Conservation (phyloP, 2,888 invertebrate species). For the Netelia virgata region DNA sequence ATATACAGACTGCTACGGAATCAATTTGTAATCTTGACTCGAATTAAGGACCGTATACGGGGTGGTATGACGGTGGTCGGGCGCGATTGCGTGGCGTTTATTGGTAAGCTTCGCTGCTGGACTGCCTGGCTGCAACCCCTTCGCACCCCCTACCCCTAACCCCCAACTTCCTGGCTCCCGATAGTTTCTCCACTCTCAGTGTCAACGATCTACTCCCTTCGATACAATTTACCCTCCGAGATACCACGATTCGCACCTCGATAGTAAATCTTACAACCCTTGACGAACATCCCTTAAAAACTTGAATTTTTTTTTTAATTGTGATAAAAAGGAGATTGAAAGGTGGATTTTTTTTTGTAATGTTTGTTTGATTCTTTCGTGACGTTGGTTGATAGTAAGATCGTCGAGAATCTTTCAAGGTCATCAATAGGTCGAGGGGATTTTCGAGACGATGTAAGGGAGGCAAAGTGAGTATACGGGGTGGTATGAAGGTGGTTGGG, state of each 20-base stretch:
- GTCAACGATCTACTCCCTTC: constrained; percentile 25
- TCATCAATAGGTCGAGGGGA: too few species aligned
- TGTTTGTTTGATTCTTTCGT: too few species aligned
- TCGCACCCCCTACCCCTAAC: background rate
- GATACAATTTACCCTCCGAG: constrained; percentile 15
- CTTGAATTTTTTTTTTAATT: too few species aligned
- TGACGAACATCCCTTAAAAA: constrained; percentile 9
- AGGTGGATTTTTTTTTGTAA: too few species aligned
- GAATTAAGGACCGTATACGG: constrained; percentile 87
- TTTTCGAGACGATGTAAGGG: constrained; percentile 82
- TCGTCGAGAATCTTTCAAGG: too few species aligned
- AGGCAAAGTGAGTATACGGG: too few species aligned
- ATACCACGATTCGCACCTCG: constrained; percentile 1
- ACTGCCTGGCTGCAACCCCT: constrained; percentile 45
- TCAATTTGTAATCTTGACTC: constrained; percentile 85
- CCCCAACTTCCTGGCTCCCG: background rate
- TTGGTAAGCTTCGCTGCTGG: constrained; percentile 53
- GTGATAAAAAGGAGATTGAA: too few species aligned
- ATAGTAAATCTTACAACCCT: background rate
- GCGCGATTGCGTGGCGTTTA: constrained; percentile 53
- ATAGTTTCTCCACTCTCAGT: constrained; percentile 25
- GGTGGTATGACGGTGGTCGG: constrained; percentile 86
- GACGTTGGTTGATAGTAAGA: too few species aligned
- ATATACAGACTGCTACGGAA: constrained; percentile 84
- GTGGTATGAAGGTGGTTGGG: constrained; percentile 85